phyloP scores from a whole-genome alignment of 2,113 vertebrate genomes.

The Rhabdornis inornatus region DNA sequence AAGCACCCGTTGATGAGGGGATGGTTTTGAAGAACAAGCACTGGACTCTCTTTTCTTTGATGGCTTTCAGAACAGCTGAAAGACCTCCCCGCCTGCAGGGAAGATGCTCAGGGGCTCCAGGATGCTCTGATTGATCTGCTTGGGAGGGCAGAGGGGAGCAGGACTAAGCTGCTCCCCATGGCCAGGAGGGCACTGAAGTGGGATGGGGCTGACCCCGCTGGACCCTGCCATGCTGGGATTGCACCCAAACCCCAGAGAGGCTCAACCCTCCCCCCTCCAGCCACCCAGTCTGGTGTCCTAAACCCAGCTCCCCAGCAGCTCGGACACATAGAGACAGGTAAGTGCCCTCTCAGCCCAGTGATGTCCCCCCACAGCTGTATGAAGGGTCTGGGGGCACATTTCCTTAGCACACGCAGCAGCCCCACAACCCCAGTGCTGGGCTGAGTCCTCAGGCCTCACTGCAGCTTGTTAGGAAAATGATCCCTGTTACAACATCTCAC shows the following conservation, averaged over 20 bases:
- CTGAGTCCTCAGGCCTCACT: background rate
- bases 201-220: background rate
- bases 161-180: background rate
- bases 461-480: rapidly evolving
- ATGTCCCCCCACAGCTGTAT: background rate
- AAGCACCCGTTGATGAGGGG: background rate
- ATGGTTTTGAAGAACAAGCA: background rate
- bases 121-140: background rate
- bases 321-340: rapidly evolving
- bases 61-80: background rate
- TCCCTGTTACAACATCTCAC: background rate
- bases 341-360: background rate
- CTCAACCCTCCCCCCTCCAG: background rate
- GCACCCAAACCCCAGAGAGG: background rate
- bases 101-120: background rate
- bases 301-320: background rate
- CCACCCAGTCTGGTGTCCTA: background rate
- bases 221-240: background rate
- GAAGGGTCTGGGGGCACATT: background rate
- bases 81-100: background rate
- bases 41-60: background rate
- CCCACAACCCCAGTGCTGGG: background rate
- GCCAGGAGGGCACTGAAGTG: background rate
- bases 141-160: background rate
- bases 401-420: background rate